These are phyloP conservation scores for Turdus rufiventris DNA, from an alignment of 2,113 vertebrate genomes.

Conservation along the genomic window DNA sequence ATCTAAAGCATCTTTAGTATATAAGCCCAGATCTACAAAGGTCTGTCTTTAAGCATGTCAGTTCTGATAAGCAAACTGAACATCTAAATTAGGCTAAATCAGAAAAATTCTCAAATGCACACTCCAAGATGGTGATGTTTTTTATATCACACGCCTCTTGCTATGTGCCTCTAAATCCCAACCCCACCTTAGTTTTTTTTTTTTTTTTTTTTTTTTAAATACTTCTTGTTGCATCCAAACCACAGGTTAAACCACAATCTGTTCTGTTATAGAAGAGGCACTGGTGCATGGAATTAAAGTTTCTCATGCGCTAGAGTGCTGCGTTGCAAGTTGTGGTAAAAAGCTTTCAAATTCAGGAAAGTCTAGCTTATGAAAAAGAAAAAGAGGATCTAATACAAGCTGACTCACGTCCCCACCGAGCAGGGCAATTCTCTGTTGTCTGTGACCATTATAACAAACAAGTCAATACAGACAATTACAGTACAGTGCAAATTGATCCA, in stretches of 20 bases:
- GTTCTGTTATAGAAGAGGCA: not conserved
- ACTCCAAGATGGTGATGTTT: not conserved
- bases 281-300: not conserved
- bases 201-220: no score
- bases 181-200: not conserved
- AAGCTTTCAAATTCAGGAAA: slow-evolving; percentile 59
- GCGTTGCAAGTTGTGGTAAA: slow-evolving; percentile 28
- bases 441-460: not conserved
- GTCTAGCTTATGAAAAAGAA: slow-evolving; percentile 54
- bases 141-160: not conserved
- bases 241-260: not conserved
- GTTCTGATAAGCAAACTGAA: not conserved
- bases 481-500: not conserved
- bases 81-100: not conserved
- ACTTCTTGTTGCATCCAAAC: not conserved
- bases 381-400: slow-evolving; percentile 61
- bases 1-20: not conserved
- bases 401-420: slow-evolving; percentile 25
- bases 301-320: not conserved
- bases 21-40: not conserved
- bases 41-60: not conserved
- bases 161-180: not conserved
- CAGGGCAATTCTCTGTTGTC: not conserved
- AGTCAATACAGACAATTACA: not conserved
- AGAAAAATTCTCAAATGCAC: not conserved